Conservation (phyloP, 2,113 vertebrate genomes). For the Falcunculus frontatus region DNA sequence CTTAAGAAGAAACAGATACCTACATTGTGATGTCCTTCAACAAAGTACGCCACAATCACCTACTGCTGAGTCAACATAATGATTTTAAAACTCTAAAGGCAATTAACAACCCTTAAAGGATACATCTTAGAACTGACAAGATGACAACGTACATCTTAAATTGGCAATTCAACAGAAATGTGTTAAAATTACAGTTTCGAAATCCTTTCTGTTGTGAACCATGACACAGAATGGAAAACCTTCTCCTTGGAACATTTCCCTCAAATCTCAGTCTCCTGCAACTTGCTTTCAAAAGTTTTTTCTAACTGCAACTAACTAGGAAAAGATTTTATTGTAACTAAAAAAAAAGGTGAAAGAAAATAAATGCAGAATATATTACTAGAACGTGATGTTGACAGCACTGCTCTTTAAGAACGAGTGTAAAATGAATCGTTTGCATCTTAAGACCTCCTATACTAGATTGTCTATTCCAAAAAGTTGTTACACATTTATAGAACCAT, state of each 20-base stretch:
- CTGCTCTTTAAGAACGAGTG: not conserved
- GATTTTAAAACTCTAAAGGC: not conserved
- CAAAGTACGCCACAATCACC: not conserved
- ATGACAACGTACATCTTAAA: slow-evolving; percentile 14
- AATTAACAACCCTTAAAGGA: not conserved
- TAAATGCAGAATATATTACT: not conserved
- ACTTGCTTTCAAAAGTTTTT: not conserved
- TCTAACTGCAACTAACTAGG: not conserved
- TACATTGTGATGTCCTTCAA: not conserved
- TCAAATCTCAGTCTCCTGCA: not conserved
- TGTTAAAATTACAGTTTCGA: not conserved
- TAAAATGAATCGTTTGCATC: not conserved
- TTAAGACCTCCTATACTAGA: not conserved
- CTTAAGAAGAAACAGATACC: not conserved
- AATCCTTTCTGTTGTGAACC: not conserved
- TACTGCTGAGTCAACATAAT: not conserved
- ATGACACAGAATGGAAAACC: not conserved
- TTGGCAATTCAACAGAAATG: not conserved
- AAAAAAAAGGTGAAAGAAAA: not conserved
- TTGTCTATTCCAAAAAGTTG: not conserved
- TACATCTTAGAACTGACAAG: not conserved
- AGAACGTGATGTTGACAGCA: not conserved
- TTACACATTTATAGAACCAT: not conserved
- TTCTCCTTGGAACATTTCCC: not conserved
- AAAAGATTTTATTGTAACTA: not conserved